A percentile compares a stretch with the other conserved stretches of the same genome.
These are phyloP conservation scores for Elephantulus edwardii DNA, from an alignment of 2,113 vertebrate species.

Conservation along the genomic window DNA sequence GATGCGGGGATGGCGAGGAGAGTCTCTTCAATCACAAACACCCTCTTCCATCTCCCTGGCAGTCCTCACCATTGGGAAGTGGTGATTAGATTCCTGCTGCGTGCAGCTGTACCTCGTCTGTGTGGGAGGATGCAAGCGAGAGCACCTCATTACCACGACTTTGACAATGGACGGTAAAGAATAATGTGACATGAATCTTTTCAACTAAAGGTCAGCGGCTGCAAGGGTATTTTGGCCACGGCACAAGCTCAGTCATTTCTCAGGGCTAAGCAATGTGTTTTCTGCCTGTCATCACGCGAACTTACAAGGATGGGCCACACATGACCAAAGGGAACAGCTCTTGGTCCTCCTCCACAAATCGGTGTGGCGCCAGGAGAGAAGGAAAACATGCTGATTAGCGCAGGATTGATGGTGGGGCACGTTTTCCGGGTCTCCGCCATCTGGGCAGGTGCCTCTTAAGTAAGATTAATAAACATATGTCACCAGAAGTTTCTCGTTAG, in stretches of 20 bases:
- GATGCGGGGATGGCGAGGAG: constrained; percentile 56
- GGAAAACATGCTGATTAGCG: constrained; percentile 59
- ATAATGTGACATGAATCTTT: constrained; percentile 85
- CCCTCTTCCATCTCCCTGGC: constrained; percentile 65
- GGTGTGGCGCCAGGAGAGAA: constrained; percentile 51
- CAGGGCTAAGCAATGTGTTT: constrained; percentile 51
- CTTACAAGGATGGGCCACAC: constrained; percentile 33
- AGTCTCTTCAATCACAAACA: constrained; percentile 75
- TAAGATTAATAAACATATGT: constrained; percentile 80
- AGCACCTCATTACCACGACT: constrained; percentile 86
- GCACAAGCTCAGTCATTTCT: constrained; percentile 43
- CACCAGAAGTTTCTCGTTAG: constrained; percentile 52
- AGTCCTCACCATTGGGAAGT: constrained; percentile 80
- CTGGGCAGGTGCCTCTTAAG: constrained; percentile 71
- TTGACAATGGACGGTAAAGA: constrained; percentile 84
- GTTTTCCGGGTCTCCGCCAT: constrained; percentile 64
- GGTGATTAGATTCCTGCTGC: constrained; percentile 88
- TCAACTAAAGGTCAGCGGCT: constrained; percentile 85
- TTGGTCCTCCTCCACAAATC: constrained; percentile 34
- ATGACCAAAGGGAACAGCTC: constrained; percentile 52
- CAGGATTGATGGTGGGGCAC: constrained; percentile 69
- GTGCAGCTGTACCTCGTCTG: constrained; percentile 86
- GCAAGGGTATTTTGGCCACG: constrained; percentile 12
- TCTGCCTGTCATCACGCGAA: neutral
- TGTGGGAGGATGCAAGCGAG: constrained; percentile 83